Evolutionary conservation across 2,888 invertebrate genomes (phyloP).

Genomic region (Xestoiulus laeticollis): DNA sequence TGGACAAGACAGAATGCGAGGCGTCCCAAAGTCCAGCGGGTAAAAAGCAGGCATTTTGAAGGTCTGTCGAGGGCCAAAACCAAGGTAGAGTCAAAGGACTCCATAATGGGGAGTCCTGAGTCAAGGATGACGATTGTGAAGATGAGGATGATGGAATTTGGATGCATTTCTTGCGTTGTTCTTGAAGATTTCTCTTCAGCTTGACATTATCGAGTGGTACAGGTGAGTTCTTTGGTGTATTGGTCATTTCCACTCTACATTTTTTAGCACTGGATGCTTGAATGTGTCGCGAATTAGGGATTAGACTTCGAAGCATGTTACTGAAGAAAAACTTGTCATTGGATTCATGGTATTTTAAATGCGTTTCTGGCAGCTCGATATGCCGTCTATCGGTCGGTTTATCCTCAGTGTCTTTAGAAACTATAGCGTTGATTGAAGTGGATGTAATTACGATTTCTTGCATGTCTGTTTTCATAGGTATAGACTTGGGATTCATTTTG

Average conservation of each 20-base stretch:
- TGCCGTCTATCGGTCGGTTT: background rate
- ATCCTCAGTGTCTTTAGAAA: background rate
- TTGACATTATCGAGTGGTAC: background rate
- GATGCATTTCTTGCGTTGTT: background rate
- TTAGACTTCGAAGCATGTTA: constrained; percentile 50
- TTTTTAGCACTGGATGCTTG: background rate
- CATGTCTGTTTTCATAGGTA: background rate
- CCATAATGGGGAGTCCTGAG: background rate
- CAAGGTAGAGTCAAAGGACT: constrained; percentile 18
- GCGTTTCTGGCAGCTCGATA: background rate
- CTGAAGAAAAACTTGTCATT: constrained; percentile 52
- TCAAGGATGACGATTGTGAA: background rate
- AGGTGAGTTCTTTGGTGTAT: background rate
- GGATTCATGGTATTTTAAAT: background rate
- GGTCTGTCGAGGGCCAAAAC: constrained; percentile 31
- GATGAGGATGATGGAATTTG: background rate
- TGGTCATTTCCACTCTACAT: background rate
- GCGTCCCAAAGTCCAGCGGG: background rate
- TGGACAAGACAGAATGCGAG: background rate
- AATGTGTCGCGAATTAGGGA: constrained; percentile 30
- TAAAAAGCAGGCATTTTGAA: constrained; percentile 8
- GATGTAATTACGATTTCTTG: background rate
- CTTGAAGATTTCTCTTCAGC: background rate
- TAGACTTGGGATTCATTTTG: background rate
- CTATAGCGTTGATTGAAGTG: background rate